Evolutionary conservation across 1,140 invertebrate genomes (phyloP).

Genomic region (Mizuhopecten yessoensis): DNA sequence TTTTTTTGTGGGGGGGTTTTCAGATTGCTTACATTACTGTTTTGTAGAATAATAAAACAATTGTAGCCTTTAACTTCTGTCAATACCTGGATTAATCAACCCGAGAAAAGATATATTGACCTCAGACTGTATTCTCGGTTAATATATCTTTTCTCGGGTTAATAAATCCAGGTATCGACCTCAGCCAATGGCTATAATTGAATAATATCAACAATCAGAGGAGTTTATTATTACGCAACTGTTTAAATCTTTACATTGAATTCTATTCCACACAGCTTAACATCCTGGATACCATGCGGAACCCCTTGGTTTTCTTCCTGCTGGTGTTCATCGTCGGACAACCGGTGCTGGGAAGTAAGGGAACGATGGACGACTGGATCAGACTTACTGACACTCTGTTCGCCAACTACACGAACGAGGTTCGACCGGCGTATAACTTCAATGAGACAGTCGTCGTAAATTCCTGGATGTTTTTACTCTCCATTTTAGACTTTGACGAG

Average conservation of each 20-base stretch:
- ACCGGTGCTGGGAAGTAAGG: background rate
- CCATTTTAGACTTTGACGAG: background rate
- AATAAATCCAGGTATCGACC: background rate
- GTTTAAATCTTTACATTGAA: too few relatives aligned
- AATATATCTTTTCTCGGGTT: too few relatives aligned
- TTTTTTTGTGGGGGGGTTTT: too few relatives aligned
- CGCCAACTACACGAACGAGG: background rate
- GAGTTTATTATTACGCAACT: too few relatives aligned
- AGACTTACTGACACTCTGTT: background rate
- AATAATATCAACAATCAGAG: too few relatives aligned
- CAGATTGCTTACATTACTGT: too few relatives aligned
- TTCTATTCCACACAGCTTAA: background rate
- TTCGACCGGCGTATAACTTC: background rate
- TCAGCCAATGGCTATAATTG: too few relatives aligned
- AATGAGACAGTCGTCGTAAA: background rate
- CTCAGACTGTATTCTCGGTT: too few relatives aligned
- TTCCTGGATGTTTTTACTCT: background rate
- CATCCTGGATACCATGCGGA: background rate
- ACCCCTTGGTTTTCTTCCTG: background rate
- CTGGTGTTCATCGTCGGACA: background rate
- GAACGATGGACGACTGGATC: constrained; percentile 6
- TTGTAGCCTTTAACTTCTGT: too few relatives aligned
- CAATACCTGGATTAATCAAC: too few relatives aligned
- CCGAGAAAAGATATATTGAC: too few relatives aligned
- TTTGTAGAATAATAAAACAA: too few relatives aligned